Base-by-base conservation (phyloP, 2,113 vertebrate species). In the Dasyornis broadbenti region DNA sequence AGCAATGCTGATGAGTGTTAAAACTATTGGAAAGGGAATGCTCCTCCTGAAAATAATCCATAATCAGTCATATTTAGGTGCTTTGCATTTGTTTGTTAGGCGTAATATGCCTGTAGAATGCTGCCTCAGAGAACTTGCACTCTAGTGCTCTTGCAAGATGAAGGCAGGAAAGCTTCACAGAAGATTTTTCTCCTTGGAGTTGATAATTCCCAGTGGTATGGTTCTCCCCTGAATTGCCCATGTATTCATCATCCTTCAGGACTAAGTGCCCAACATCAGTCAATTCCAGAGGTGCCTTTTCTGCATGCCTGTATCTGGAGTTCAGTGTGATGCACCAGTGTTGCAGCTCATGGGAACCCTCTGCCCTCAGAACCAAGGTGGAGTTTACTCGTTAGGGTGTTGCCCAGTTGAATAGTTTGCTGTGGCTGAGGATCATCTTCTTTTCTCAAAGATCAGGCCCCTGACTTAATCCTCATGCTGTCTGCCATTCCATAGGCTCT, bases 331-430 rank as follows among this genome's bases (percentile, higher is more conserved):
- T 4, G 14, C 50, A 10, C 11, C 31, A 40, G 18, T 13, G 22
- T 33, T 15, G 9, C 60, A 69, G 53, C 49, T 56, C 10, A 1
- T 1, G 4, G 4, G 1, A 10, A 39, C 12, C n/a, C 5, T 72
- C 49, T 54, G 21, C 14, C 22, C 4, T 14, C 37, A 81, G 71
- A 56, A 50, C 20, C 0, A 0, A 56, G 53, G 4, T 59, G 47
- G 15, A 56, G 6, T 76, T 89, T 27, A 28, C 9, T 42, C 23
- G 2, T 3, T 56, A 49, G 26, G 5, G 6, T 49, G 37, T 72
- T 4, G 0, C 23, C 31, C 49, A 69, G 0, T 8, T 82, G 33
- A 65, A 40, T 45, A n/a, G 8, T 24, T 61, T 90, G 60, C 33
- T 4, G 1, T 65, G 31, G 63, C 56, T 7, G 2, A 76, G 70